A percentile compares a stretch with the other conserved stretches of the same genome.
phyloP scores from a whole-genome alignment of 2,113 vertebrate species.

The Plotosus lineatus region DNA sequence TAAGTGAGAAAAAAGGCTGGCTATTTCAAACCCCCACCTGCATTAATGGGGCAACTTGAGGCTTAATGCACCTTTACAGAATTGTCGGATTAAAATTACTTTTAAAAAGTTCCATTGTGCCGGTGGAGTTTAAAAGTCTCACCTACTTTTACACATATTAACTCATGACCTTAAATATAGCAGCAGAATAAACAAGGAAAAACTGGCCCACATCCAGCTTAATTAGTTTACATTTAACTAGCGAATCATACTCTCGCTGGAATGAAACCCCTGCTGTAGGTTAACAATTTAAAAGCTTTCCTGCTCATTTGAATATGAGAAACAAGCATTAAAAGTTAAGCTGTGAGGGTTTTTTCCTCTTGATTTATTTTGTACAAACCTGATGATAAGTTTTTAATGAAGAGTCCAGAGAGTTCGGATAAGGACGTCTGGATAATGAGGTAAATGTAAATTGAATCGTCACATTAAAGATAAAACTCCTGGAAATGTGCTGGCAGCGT shows the following conservation, averaged over 20 bases:
- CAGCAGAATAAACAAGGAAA: not conserved
- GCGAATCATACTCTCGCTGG: not conserved
- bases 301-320: not conserved
- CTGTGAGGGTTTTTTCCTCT: too few species aligned
- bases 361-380: not conserved
- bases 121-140: not conserved
- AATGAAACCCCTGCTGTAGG: not conserved
- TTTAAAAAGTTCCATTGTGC: not conserved
- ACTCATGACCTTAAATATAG: not conserved
- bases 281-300: not conserved
- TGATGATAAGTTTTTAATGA: not conserved
- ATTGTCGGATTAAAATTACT: not conserved
- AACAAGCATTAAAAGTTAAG: not conserved
- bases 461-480: not conserved
- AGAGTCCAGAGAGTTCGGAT: not conserved
- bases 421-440: not conserved
- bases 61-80: not conserved
- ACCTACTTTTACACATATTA: not conserved
- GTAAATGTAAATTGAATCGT: not conserved
- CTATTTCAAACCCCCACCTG: not conserved
- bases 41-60: not conserved
- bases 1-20: not conserved
- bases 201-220: not conserved
- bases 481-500: not conserved
- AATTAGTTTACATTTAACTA: not conserved